A percentile compares a stretch with the other conserved stretches of the same genome.
Evolutionary conservation across 2,797 vertebrate species (phyloP).

Genomic region (Acrossocheilus fasciatus): DNA sequence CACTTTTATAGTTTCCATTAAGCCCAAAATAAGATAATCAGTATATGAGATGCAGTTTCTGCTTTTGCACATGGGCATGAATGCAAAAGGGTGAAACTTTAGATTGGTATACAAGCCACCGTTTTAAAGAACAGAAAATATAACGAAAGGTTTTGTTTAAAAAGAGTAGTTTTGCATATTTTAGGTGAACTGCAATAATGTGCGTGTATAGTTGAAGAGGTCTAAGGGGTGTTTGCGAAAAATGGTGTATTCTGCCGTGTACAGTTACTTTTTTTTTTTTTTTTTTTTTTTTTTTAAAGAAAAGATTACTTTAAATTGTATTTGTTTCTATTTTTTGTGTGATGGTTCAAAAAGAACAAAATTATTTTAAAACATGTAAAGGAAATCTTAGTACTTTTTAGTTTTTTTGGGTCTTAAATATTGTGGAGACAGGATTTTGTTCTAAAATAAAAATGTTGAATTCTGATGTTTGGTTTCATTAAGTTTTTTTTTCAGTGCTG

Average conservation of each 20-base stretch:
- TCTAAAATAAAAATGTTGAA: constrained; percentile 80
- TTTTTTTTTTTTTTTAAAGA: constrained; percentile 62
- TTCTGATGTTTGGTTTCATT: constrained; percentile 60
- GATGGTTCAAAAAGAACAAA: constrained; percentile 81
- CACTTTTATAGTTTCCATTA: constrained; percentile 21
- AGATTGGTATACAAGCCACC: constrained; percentile 53
- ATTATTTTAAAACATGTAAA: constrained; percentile 79
- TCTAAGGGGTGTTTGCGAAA: constrained; percentile 80
- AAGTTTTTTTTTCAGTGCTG: not conserved
- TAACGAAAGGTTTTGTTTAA: constrained; percentile 56
- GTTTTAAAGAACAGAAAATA: constrained; percentile 60
- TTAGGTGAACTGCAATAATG: constrained; percentile 76
- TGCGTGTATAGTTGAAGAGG: constrained; percentile 76
- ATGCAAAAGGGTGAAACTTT: constrained; percentile 22
- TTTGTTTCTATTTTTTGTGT: constrained; percentile 81
- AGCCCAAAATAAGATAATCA: constrained; percentile 22
- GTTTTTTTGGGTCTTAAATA: constrained; percentile 72
- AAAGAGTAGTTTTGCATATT: constrained; percentile 68
- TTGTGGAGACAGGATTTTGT: constrained; percentile 78
- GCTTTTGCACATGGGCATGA: constrained; percentile 47
- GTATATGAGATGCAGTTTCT: constrained; percentile 18
- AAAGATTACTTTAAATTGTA: constrained; percentile 73
- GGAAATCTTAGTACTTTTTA: constrained; percentile 79
- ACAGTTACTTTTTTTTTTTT: constrained; percentile 81
- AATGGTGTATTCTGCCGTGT: constrained; percentile 84